Conservation (phyloP, 2,888 invertebrate genomes). For the Archips xylosteana region DNA sequence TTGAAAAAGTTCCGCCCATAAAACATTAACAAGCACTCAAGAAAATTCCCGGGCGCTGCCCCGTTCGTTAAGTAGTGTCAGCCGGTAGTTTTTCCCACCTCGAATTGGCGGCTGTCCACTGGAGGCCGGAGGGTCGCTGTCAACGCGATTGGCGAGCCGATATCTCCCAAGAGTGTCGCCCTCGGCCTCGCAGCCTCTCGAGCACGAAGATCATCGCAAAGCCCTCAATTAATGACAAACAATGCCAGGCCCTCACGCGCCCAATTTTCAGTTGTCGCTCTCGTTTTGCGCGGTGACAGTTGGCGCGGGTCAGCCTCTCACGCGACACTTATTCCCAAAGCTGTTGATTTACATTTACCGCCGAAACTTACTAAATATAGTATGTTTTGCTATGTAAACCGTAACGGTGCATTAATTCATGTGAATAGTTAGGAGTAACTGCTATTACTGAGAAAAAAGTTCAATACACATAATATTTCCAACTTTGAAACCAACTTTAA, state of each 20-base stretch:
- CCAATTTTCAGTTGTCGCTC: slow-evolving; percentile 82
- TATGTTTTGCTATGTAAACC: slow-evolving; percentile 15
- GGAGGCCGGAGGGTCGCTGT: slow-evolving; percentile 77
- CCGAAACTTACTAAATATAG: slow-evolving; percentile 33
- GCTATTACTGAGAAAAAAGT: not conserved
- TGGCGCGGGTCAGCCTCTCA: slow-evolving; percentile 73
- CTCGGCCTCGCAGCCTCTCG: slow-evolving; percentile 65
- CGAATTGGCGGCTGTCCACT: slow-evolving; percentile 68
- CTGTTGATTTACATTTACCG: slow-evolving; percentile 47
- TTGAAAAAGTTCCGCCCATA: slow-evolving; percentile 84
- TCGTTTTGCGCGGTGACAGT: slow-evolving; percentile 78
- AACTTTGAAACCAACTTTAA: slow-evolving; percentile 5
- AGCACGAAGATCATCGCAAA: slow-evolving; percentile 79
- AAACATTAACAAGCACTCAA: slow-evolving; percentile 86
- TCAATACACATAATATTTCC: not conserved
- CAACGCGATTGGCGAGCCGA: slow-evolving; percentile 82
- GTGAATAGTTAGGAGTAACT: not conserved
- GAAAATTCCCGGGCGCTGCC: slow-evolving; percentile 80
- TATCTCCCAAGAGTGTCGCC: slow-evolving; percentile 81
- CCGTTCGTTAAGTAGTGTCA: slow-evolving; percentile 84
- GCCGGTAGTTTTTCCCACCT: slow-evolving; percentile 85
- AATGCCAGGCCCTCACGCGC: slow-evolving; percentile 68
- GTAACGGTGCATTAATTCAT: not conserved
- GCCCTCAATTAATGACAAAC: slow-evolving; percentile 83
- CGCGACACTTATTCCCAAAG: slow-evolving; percentile 65